phyloP scores from a whole-genome alignment of 2,113 vertebrate species.

The Egretta garzetta region DNA sequence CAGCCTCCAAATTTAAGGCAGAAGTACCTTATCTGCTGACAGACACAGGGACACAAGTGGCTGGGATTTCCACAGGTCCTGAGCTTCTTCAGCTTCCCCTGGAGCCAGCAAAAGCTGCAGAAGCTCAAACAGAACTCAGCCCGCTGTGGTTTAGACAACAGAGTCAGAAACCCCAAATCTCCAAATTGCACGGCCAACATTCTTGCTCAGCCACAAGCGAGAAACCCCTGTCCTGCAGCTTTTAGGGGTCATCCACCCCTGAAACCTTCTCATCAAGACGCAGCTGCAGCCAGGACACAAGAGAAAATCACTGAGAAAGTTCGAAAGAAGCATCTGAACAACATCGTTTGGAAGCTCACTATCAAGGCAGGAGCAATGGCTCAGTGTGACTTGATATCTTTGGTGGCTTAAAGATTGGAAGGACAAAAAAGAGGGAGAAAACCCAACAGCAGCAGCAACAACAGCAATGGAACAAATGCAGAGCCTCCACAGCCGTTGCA shows the following conservation, averaged over 20 bases:
- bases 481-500: neutral
- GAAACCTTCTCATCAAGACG: neutral
- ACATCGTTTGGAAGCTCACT: neutral
- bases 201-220: neutral
- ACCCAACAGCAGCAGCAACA: neutral
- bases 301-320: neutral
- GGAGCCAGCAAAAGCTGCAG: neutral
- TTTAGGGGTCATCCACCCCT: neutral
- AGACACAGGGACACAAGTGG: neutral
- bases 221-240: neutral
- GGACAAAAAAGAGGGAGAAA: neutral
- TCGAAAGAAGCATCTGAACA: accelerated
- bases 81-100: neutral
- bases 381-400: neutral
- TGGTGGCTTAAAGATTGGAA: neutral
- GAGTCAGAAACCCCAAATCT: neutral
- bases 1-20: neutral
- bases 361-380: neutral
- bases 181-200: neutral
- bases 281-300: neutral
- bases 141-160: neutral
- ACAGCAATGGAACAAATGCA: neutral
- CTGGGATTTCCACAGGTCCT: neutral
- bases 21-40: neutral
- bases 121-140: neutral